These are phyloP conservation scores for Sparidentex hasta DNA, from an alignment of 2,797 vertebrate species.

Conservation along the genomic window DNA sequence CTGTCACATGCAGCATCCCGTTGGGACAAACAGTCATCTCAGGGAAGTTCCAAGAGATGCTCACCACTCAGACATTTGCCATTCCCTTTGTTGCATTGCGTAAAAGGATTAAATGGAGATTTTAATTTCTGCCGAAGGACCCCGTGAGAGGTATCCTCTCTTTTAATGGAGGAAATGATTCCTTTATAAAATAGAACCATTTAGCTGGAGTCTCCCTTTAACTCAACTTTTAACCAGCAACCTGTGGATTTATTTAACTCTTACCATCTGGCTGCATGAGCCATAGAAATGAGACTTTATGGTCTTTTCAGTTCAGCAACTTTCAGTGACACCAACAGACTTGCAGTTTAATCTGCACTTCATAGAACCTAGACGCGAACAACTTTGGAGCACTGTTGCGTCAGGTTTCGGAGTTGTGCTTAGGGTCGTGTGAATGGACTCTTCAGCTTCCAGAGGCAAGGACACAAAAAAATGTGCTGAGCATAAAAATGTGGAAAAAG, in stretches of 20 bases:
- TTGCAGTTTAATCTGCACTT: slow-evolving; percentile 4
- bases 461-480: slow-evolving; percentile 10
- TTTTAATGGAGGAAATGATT: slow-evolving; percentile 14
- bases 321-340: not conserved
- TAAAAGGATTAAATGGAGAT: not conserved
- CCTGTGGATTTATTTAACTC: slow-evolving; percentile 21
- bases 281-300: not conserved
- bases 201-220: slow-evolving; percentile 19
- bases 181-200: slow-evolving; percentile 9
- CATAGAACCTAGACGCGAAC: not conserved
- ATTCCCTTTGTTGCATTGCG: slow-evolving; percentile 20
- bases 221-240: slow-evolving; percentile 30
- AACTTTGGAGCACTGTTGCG: not conserved
- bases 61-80: slow-evolving; percentile 35
- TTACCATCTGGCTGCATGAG: slow-evolving; percentile 20
- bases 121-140: slow-evolving; percentile 8
- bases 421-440: slow-evolving; percentile 19
- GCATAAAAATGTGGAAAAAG: slow-evolving; percentile 9
- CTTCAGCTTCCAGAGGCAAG: slow-evolving; percentile 6
- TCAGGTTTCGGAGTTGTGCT: slow-evolving; percentile 11
- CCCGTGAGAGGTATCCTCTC: not conserved
- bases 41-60: slow-evolving; percentile 24
- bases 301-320: not conserved
- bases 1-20: slow-evolving; percentile 44
- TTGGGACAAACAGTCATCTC: slow-evolving; percentile 43